Base-by-base conservation (phyloP, 2,113 vertebrate genomes). In the Gavialis gangeticus region DNA sequence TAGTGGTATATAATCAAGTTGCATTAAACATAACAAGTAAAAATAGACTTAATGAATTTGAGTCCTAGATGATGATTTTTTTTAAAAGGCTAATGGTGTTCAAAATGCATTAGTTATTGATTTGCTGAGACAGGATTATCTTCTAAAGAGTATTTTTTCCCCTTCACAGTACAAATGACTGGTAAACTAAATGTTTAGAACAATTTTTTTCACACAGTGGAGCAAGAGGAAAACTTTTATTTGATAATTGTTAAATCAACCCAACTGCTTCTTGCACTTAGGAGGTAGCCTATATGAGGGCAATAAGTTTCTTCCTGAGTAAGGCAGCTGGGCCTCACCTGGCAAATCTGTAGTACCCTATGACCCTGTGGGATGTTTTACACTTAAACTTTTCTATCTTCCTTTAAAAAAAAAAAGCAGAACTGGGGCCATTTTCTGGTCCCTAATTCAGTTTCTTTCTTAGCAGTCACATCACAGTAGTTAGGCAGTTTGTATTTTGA, bases 151-250 rank as follows among this genome's bases (percentile, higher is more conserved):
- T 92, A 81, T 4, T 1, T 66, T 90, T 88, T 95, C 37, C 77
- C 30, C 77, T 94, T 11, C 90, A 95, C 15, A 7, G 1, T 73
- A 56, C 67, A 84, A 63, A 87, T 95, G 67, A 92, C 75, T 85
- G 76, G 67, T 76, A 59, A 75, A 91, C 94, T 87, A 64, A 94
- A 69, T 85, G 79, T 89, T 90, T 94, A 89, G 79, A 84, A 81
- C 92, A 94, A 87, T 17, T 14, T 66, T 84, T 71, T 91, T 46
- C 46, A 37, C 76, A 79, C 28, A 84, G 67, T 30, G 81, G 63
- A 92, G 59, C 30, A 85, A 85, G 83, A 86, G 28, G 66, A 78
- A 79, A 22, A 67, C 19, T 92, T 90, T 88, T 85, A 4, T 59
- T 64, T 76, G 56, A 54, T 83, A 57, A 73, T 56, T 66, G 46